Evolutionary conservation across 2,797 vertebrate genomes (phyloP), one percentile per base, ranked within the genome.

Genomic region (Neosilurus mollespiculum): DNA sequence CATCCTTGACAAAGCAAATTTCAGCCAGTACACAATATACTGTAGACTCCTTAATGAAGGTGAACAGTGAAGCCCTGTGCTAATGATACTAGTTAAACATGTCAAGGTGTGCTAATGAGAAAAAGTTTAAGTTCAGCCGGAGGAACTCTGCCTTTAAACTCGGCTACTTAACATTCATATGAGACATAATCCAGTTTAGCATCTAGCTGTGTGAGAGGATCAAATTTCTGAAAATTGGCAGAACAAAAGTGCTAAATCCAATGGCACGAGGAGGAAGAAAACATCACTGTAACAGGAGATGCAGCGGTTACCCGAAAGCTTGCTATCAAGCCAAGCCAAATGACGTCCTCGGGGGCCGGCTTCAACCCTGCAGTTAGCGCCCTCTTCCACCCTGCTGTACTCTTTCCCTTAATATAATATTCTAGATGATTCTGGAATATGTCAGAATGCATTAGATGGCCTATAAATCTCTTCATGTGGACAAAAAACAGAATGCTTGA

Each of bases 391-490:
- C 49, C 81, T 66, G 80, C 84, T 82, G 66, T 73, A 73, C 80
- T 84, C 37, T 75, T 84, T 72, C 69, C 69, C 80, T 85, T 81
- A 79, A 83, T 86, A 84, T 78, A 86, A 85, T 87, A 81, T 86
- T 84, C 82, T 86, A 75, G 83, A 84, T 76, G 86, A 87, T 83
- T 83, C 82, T 87, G 86, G 82, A 81, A 85, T 80, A 85, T 84
- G 86, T 84, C 86, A 88, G 51, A 86, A 78, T 73, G 78, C 86
- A 88, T 88, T 87, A 86, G 82, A 81, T 83, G 78, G 78, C 82
- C 83, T 84, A 87, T 86, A 83, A 83, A 83, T 86, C 84, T 84
- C 72, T 84, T 65, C 58, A 76, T 71, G 84, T 79, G 80, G 82
- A 86, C 58, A 86, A 88, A 78, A 82, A 79, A 53, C 51, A 81